Base-by-base conservation (phyloP, 2,113 vertebrate genomes). In the Morone chrysops region DNA sequence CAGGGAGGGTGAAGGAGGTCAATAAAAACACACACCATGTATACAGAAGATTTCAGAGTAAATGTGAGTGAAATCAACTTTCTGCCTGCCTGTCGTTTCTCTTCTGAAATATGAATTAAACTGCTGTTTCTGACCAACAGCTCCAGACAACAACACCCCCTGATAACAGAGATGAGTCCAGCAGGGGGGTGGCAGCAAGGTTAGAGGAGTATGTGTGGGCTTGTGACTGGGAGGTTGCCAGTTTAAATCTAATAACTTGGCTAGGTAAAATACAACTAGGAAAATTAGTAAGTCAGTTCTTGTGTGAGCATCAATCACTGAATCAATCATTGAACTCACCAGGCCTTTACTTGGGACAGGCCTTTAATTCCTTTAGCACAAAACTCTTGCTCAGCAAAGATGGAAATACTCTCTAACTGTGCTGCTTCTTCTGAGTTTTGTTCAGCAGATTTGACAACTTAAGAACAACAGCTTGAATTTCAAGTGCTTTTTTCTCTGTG, bases 11-110 rank as follows among this genome's bases (percentile, higher is more conserved):
- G 48, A 70, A 16, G 56, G 45, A 60, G 78, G 70, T 81, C 79
- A 81, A 79, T 70, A 62, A 68, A 87, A 73, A 71, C 75, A 78
- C 62, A 80, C 68, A 20, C 54, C 36, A n/a, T 51, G 63, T 63
- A 53, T 1, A 57, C 66, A 62, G 11, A 43, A 40, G 50, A 67
- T 60, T 85, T 63, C 9, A 18, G 40, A 80, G 70, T 18, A 48
- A 75, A 91, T 77, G 22, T 22, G 31, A 71, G 45, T 10, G 68
- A 70, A 87, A 87, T 68, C 75, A 45, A 18, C 56, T 59, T 54
- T 77, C 20, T 36, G 47, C 60, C 41, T 22, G 62, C 25, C 56
- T 43, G 73, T 75, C 22, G 17, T 67, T 45, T 79, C 63, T 53
- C 51, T 40, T 73, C 69, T 36, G 41, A 75, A 77, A 71, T 51